Evolutionary conservation across 2,113 vertebrate species (phyloP), one percentile per base, ranked within the genome.

Genomic region (Sebastes schlegelii): DNA sequence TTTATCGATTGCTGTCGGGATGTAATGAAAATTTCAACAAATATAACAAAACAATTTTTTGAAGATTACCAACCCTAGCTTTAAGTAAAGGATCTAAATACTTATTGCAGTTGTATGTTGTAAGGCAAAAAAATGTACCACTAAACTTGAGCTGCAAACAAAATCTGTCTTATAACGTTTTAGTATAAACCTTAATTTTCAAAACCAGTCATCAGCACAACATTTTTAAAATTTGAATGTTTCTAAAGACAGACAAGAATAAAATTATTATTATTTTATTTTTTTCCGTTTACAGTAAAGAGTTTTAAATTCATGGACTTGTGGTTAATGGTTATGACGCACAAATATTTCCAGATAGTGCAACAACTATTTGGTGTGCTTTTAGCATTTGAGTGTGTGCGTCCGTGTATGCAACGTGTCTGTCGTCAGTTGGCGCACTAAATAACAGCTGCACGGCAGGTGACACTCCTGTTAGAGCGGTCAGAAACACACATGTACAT

Each of bases 391-490:
- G 54, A n/a, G 23, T 66, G 21, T 45, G 42, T 48, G 70, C 69
- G 66, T 61, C 63, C 16, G 7, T 83, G 60, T 64, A 10, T 72
- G 26, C n/a, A 34, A 54, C 34, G 57, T 62, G 82, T 89, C 84
- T 66, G 45, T 87, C 49, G 5, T 74, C 77, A 75, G 52, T 43
- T 14, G 23, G 60, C 51, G 60, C 60, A 79, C 62, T 79, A 80
- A 80, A 81, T 75, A 89, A 34, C 80, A 90, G 79, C 83, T 84
- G 82, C 51, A 42, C 3, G 16, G 57, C 86, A 88, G 52, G 46
- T 74, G 54, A 78, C 77, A 26, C 58, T 13, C 67, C 17, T 40
- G 63, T 40, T 14, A 1, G 12, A 80, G 71, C 16, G 19, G 69
- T 62, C 26, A 71, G 42, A 66, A 67, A 67, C 77, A 69, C 52